Evolutionary conservation across 2,797 vertebrate species (phyloP).

Genomic region (Pangasius larnaudii): DNA sequence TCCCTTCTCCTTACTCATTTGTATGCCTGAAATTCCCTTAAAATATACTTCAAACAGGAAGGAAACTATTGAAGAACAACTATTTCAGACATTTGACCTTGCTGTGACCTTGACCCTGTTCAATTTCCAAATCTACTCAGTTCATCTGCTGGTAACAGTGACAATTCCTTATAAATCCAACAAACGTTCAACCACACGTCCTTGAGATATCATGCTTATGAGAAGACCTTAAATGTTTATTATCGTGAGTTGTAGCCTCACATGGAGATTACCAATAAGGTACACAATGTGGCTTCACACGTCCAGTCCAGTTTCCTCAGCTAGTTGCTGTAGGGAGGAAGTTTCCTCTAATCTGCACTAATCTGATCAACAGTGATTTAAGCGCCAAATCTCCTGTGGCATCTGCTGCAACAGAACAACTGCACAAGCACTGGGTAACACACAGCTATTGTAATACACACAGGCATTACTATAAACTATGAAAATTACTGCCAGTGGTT

Average conservation of each 20-base stretch:
- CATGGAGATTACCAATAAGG: background rate
- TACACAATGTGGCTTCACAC: background rate
- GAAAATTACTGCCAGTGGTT: background rate
- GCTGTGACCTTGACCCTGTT: background rate
- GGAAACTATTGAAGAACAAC: background rate
- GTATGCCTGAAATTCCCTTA: background rate
- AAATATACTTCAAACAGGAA: background rate
- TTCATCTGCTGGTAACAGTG: no score
- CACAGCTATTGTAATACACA: background rate
- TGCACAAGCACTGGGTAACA: conserved; percentile 24
- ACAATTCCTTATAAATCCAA: background rate
- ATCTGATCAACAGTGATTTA: conserved; percentile 56
- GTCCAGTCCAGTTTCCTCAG: conserved; percentile 1
- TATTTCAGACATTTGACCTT: background rate
- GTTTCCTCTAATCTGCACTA: conserved; percentile 56
- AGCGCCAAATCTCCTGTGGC: conserved; percentile 54
- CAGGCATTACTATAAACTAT: background rate
- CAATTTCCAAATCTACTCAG: background rate
- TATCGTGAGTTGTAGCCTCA: background rate
- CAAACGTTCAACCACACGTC: background rate
- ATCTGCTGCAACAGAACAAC: conserved; percentile 52
- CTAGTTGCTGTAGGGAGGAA: conserved; percentile 1
- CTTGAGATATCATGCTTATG: background rate
- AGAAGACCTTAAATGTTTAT: background rate
- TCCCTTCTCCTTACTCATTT: background rate